Evolutionary conservation across 1,140 invertebrate genomes (phyloP).

Genomic region (Maconellicoccus hirsutus): DNA sequence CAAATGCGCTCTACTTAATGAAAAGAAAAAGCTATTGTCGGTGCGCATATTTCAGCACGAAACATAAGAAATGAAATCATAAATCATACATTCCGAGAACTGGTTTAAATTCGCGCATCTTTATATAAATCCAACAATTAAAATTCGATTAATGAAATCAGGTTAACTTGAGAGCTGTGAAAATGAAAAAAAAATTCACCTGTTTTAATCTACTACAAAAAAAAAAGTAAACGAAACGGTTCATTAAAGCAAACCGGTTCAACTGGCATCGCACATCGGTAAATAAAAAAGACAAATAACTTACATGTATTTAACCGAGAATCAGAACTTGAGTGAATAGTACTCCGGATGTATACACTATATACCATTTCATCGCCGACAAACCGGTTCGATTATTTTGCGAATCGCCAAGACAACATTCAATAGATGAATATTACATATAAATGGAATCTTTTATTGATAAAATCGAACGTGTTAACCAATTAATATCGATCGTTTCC

Average conservation of each 20-base stretch:
- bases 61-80: no score
- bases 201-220: background rate
- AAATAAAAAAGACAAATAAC: background rate
- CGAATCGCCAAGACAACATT: no score
- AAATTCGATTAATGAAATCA: background rate
- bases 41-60: no score
- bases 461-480: no score
- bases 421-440: no score
- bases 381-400: no score
- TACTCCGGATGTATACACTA: no score
- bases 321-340: no score
- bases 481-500: no score
- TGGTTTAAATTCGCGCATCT: background rate
- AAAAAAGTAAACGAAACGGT: background rate
- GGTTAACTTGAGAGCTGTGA: background rate
- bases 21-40: background rate
- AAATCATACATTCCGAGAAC: background rate
- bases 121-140: background rate
- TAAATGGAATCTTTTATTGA: no score
- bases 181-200: background rate
- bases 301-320: background rate
- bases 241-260: conserved; percentile 1
- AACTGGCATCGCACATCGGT: background rate
- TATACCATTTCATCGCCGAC: no score
- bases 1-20: background rate